These are phyloP conservation scores for Branchipolynoe longqiensis DNA, from an alignment of 2,888 invertebrate genomes.

Conservation along the genomic window DNA sequence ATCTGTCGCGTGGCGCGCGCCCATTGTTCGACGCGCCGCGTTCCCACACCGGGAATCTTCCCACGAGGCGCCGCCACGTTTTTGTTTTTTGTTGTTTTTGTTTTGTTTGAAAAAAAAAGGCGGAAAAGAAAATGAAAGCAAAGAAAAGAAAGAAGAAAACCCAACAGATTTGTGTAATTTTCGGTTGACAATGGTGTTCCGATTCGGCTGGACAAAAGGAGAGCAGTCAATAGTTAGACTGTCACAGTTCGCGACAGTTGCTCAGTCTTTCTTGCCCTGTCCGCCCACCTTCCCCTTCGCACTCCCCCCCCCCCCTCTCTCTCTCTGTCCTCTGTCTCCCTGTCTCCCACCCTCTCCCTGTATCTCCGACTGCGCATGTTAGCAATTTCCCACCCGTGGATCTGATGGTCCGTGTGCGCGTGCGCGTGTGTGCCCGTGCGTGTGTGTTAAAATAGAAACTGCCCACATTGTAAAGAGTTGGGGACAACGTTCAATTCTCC, in stretches of 20 bases:
- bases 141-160: not conserved
- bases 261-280: not conserved
- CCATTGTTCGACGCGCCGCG: not conserved
- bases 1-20: conserved; percentile 6
- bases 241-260: conserved; percentile 19
- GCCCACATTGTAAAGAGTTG: too few species aligned
- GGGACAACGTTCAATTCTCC: too few species aligned
- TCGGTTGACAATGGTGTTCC: conserved; percentile 30
- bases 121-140: not conserved
- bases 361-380: too few species aligned
- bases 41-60: not conserved
- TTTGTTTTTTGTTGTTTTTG: not conserved
- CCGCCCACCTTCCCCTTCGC: not conserved
- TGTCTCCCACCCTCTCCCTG: too few species aligned
- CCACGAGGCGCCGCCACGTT: not conserved
- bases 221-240: not conserved
- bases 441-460: too few species aligned
- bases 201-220: not conserved
- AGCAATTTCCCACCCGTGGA: too few species aligned
- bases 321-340: not conserved
- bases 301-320: not conserved
- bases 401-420: too few species aligned
- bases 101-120: too few species aligned
- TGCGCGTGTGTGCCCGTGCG: too few species aligned
- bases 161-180: conserved; percentile 43